Base-by-base conservation (phyloP, 2,888 invertebrate species). In the Drosophila buzzatii region DNA sequence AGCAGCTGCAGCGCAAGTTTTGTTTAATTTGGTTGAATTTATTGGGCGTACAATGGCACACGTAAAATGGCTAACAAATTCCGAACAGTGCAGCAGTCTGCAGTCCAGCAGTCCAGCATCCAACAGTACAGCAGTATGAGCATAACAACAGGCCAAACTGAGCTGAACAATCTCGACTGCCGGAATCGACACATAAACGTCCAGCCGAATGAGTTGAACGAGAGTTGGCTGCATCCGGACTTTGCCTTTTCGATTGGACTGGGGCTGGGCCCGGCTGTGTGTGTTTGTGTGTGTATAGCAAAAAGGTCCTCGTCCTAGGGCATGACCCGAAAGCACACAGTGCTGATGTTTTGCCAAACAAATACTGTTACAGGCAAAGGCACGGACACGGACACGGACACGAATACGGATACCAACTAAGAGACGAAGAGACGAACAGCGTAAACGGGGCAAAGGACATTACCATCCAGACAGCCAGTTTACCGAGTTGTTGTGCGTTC, bases 141-240 rank as follows among this genome's bases (percentile, higher is more conserved):
- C 51, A 51, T 18, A 35, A 55, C 47, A 44, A 47, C 62, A 23
- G 49, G 47, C 51, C 75, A 63, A 67, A 71, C 76, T 33, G 59
- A 59, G 65, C 67, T 52, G 53, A 56, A 76, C 68, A 81, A 69
- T 52, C 67, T 60, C 68, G 70, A 71, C 72, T 56, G 56, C 70
- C 69, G 71, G 60, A 71, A 72, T 78, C 71, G 70, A 75, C 73
- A 79, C 68, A 79, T 81, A 82, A 81, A 74, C 70, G 77, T 75
- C 77, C 60, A 75, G 60, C 49, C 67, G 59, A 73, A 71, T 66
- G 69, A 77, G 67, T 74, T 61, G 60, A 70, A 72, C 66, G 57
- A 57, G 65, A 55, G 67, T 65, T 68, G 70, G 57, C 69, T 62
- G 44, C 58, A 77, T 63, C 65, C 75, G 65, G 61, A 68, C 70